Conservation (phyloP, 2,113 vertebrate species). For the Bubo bubo region DNA sequence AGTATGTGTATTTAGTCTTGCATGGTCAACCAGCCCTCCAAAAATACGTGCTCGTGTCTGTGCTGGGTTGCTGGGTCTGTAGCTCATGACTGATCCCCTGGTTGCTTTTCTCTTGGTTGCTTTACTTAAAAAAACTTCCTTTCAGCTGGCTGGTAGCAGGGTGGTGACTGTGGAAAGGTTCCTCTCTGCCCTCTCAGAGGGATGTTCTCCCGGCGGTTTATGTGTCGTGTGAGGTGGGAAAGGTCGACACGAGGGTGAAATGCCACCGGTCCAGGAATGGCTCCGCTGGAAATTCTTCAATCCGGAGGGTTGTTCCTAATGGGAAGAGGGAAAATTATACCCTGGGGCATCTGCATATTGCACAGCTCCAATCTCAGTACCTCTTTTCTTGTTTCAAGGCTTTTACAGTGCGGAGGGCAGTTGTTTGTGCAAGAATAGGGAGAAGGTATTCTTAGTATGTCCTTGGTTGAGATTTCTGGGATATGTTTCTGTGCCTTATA, state of each 20-base stretch:
- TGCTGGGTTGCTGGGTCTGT: not conserved
- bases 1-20: fast-evolving
- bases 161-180: not conserved
- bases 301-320: not conserved
- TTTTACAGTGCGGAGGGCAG: fast-evolving
- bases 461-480: not conserved
- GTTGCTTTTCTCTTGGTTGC: not conserved
- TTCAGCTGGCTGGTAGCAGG: fast-evolving
- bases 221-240: not conserved
- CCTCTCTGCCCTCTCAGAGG: not conserved
- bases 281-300: not conserved
- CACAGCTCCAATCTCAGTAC: not conserved
- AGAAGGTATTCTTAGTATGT: not conserved
- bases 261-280: fast-evolving
- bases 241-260: fast-evolving
- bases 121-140: not conserved
- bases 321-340: not conserved
- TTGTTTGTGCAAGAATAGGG: not conserved
- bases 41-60: fast-evolving
- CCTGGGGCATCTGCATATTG: fast-evolving
- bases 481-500: not conserved
- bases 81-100: not conserved
- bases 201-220: fast-evolving
- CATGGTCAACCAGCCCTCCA: not conserved
- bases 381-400: not conserved